Evolutionary conservation across 2,888 invertebrate species (phyloP).

Genomic region (Drosophila limbata): DNA sequence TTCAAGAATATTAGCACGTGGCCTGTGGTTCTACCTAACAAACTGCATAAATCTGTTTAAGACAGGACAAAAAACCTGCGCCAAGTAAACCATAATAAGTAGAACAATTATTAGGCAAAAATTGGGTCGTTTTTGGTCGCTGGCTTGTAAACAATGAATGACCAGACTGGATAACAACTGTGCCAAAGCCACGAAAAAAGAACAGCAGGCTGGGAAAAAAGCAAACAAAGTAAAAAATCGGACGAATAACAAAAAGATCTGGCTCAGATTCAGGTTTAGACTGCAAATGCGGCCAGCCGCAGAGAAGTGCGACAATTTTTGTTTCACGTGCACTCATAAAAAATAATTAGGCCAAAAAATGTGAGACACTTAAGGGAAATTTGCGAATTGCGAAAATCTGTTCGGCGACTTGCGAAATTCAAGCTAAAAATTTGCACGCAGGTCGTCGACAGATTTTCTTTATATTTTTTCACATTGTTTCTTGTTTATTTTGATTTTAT

Average conservation of each 20-base stretch:
- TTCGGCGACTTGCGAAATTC: slow-evolving; percentile 64
- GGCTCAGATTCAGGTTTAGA: slow-evolving; percentile 39
- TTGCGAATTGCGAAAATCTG: slow-evolving; percentile 12
- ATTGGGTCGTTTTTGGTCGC: slow-evolving; percentile 54
- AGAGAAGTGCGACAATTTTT: slow-evolving; percentile 78
- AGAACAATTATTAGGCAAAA: slow-evolving; percentile 71
- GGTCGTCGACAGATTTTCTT: slow-evolving; percentile 35
- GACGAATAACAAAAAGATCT: slow-evolving; percentile 42
- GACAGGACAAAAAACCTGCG: slow-evolving; percentile 33
- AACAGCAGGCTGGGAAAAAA: slow-evolving; percentile 55
- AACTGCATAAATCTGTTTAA: slow-evolving; percentile 2
- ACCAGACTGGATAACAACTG: slow-evolving; percentile 25
- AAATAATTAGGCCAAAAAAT: slow-evolving; percentile 84
- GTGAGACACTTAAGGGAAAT: slow-evolving; percentile 37
- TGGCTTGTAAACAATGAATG: slow-evolving; percentile 33
- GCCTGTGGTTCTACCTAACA: slow-evolving; percentile 9
- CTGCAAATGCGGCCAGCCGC: slow-evolving; percentile 65
- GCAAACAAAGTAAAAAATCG: slow-evolving; percentile 63
- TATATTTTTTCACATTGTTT: slow-evolving; percentile 22
- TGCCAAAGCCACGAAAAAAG: slow-evolving; percentile 50
- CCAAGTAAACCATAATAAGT: slow-evolving; percentile 70
- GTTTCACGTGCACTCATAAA: slow-evolving; percentile 76
- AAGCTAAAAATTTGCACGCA: slow-evolving; percentile 58
- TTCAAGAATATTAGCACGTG: not conserved
- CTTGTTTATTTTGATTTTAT: slow-evolving; percentile 13